These are phyloP conservation scores for Xyrichtys novacula DNA, from an alignment of 2,797 vertebrate genomes.

Conservation along the genomic window DNA sequence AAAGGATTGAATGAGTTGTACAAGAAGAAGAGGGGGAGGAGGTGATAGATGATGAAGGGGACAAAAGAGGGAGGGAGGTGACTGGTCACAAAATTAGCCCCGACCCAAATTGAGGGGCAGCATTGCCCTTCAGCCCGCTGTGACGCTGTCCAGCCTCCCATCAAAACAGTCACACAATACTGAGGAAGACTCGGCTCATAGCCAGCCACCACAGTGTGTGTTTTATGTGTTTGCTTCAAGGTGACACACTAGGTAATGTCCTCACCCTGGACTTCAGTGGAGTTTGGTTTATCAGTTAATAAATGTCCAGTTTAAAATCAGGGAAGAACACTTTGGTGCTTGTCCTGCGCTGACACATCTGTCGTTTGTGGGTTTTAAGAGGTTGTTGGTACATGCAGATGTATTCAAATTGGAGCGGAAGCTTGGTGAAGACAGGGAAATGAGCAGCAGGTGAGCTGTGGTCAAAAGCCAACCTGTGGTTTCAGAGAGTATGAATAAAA, in stretches of 20 bases:
- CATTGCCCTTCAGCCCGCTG: constrained; percentile 57
- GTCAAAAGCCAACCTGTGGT: constrained; percentile 41
- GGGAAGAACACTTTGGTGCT: neutral
- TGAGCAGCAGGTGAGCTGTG: constrained; percentile 75
- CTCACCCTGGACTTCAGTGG: constrained; percentile 47
- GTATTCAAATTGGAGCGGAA: constrained; percentile 79
- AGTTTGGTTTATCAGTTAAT: constrained; percentile 7
- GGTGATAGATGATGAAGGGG: constrained; percentile 46
- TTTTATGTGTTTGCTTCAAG: constrained; percentile 51
- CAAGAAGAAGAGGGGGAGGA: constrained; percentile 24
- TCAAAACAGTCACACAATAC: constrained; percentile 57
- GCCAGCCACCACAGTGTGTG: constrained; percentile 58
- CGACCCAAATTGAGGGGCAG: constrained; percentile 48
- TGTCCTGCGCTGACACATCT: constrained; percentile 19
- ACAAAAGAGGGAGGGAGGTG: constrained; percentile 36
- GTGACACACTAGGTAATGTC: constrained; percentile 59
- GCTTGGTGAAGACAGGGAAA: constrained; percentile 71
- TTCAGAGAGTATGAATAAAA: constrained; percentile 14
- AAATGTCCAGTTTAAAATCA: constrained; percentile 7
- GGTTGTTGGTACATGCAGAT: constrained; percentile 63
- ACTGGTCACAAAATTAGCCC: constrained; percentile 41
- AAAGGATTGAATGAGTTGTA: constrained; percentile 42
- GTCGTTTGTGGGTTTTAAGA: constrained; percentile 34
- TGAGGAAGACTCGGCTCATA: constrained; percentile 46
- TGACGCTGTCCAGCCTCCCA: constrained; percentile 50